A percentile compares a stretch with the other conserved stretches of the same genome.
These are phyloP conservation scores for Beris chalybata DNA, from an alignment of 2,888 invertebrate genomes.

Conservation along the genomic window DNA sequence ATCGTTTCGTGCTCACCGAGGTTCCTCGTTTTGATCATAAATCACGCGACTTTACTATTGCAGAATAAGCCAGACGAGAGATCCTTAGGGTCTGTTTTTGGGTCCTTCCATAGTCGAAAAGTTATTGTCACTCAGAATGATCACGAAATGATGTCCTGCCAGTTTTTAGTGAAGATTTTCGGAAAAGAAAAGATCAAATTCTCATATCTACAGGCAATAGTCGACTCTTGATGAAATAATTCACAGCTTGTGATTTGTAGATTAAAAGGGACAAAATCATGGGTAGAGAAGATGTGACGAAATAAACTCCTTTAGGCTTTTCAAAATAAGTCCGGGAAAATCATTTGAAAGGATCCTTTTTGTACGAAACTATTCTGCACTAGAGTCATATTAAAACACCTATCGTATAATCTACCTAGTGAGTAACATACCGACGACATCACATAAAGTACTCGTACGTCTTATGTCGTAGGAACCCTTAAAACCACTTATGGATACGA, in stretches of 20 bases:
- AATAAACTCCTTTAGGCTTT: neutral
- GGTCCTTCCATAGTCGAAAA: constrained; percentile 4
- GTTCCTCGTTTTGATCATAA: constrained; percentile 17
- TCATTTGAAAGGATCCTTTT: too few species aligned
- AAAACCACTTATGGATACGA: constrained; percentile 21
- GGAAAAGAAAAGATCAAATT: neutral
- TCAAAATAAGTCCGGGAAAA: neutral
- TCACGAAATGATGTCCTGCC: constrained; percentile 19
- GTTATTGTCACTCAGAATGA: neutral
- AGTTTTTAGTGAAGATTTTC: constrained; percentile 8
- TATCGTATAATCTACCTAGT: too few species aligned
- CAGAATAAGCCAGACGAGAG: constrained; percentile 7
- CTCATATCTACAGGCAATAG: constrained; percentile 2
- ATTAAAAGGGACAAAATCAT: neutral
- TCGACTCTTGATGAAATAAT: constrained; percentile 15
- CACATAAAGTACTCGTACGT: constrained; percentile 18
- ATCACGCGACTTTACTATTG: constrained; percentile 10
- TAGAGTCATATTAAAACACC: too few species aligned
- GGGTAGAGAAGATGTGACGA: neutral
- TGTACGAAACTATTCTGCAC: too few species aligned
- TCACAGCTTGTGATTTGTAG: constrained; percentile 21
- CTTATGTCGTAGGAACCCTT: constrained; percentile 21
- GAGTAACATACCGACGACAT: neutral
- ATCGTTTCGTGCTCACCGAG: constrained; percentile 25
- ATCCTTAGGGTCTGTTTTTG: neutral